phyloP scores from a whole-genome alignment of 1,140 invertebrate genomes.

The Acromyrmex heyeri region DNA sequence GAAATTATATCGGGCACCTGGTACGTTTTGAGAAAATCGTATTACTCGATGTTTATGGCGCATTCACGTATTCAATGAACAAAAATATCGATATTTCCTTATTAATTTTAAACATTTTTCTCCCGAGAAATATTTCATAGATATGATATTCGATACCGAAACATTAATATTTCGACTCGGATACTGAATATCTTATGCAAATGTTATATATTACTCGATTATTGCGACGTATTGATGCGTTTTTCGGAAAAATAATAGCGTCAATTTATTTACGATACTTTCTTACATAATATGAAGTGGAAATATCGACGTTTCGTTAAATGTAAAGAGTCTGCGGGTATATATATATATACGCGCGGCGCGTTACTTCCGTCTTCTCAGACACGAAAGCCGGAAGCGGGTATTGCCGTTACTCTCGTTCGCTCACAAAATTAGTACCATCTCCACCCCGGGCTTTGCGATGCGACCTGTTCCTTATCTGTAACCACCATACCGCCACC shows the following conservation, averaged over 20 bases:
- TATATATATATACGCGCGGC: background rate
- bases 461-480: conserved; percentile 59
- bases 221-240: background rate
- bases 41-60: background rate
- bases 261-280: conserved; percentile 29
- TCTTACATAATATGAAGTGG: background rate
- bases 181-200: background rate
- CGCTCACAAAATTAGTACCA: conserved; percentile 50
- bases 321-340: conserved; percentile 29
- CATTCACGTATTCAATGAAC: background rate
- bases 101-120: background rate
- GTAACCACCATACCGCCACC: conserved; percentile 50
- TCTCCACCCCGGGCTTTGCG: conserved; percentile 26
- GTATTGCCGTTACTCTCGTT: conserved; percentile 27
- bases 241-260: background rate
- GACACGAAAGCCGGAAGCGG: conserved; percentile 48
- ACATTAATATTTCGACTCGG: conserved; percentile 13
- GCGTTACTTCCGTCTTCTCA: conserved; percentile 50
- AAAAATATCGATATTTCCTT: background rate
- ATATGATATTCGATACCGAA: background rate
- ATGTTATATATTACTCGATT: background rate
- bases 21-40: background rate
- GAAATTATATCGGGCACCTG: conserved; percentile 8
- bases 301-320: conserved; percentile 11
- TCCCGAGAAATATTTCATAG: conserved; percentile 1